Conservation (phyloP, 2,797 vertebrate genomes). For the Alauda arvensis region DNA sequence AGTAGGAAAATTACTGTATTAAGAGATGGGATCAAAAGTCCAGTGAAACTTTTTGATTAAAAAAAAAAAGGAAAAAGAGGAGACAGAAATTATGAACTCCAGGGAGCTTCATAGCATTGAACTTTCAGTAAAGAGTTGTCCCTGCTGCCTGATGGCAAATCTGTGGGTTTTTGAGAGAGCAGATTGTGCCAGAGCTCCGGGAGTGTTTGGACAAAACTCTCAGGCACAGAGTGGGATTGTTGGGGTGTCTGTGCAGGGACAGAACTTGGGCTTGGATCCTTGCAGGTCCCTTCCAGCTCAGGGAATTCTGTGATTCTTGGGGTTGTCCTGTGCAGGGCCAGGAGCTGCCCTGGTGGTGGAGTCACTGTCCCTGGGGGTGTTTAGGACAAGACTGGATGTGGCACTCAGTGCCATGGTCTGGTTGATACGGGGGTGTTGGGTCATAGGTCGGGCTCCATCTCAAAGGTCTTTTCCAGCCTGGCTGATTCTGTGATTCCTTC, state of each 20-base stretch:
- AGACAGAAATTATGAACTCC: neutral
- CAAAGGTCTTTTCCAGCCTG: neutral
- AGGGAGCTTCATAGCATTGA: neutral
- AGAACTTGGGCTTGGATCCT: neutral
- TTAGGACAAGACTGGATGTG: neutral
- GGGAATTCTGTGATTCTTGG: neutral
- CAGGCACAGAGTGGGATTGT: neutral
- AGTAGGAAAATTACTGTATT: neutral
- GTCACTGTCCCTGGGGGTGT: neutral
- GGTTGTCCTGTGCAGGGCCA: neutral
- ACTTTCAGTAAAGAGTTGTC: neutral
- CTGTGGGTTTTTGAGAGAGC: neutral
- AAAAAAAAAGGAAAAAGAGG: neutral
- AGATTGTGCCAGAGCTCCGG: neutral
- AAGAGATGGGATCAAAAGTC: neutral
- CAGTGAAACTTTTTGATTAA: neutral
- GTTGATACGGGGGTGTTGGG: neutral
- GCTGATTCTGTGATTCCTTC: neutral
- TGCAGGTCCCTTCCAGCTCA: neutral
- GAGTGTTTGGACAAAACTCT: neutral
- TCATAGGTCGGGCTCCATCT: fast-evolving
- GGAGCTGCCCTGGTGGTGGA: neutral
- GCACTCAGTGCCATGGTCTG: neutral
- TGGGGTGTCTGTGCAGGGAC: neutral
- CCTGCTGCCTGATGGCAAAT: neutral